Percentiles rank a stretch among this genome's conserved stretches.
Evolutionary conservation across 2,888 invertebrate species (phyloP).

Genomic region (Caenorhabditis drosophilae): DNA sequence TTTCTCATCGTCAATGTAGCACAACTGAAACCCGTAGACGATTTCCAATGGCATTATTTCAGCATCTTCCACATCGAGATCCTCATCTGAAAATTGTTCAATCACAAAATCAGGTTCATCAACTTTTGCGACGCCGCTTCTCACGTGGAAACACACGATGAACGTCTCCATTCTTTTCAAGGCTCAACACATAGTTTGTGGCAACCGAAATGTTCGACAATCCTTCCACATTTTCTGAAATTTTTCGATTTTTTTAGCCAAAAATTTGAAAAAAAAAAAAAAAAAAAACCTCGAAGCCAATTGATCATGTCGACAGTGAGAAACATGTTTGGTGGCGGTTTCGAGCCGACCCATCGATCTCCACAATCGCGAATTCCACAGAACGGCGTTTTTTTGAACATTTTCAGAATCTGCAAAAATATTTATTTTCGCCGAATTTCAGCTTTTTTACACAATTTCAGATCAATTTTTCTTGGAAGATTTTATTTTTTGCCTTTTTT

Average conservation of each 20-base stretch:
- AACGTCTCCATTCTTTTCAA: too few species aligned
- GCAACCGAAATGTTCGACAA: neutral
- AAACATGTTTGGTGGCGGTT: constrained; percentile 16
- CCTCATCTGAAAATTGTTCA: neutral
- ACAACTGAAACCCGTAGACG: constrained; percentile 86
- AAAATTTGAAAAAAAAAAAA: neutral
- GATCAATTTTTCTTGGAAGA: neutral
- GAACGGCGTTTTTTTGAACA: constrained; percentile 10
- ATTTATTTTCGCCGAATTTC: neutral
- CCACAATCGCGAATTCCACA: constrained; percentile 8
- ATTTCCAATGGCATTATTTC: constrained; percentile 1
- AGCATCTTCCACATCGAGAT: neutral
- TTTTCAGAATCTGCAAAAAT: neutral
- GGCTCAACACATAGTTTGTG: too few species aligned
- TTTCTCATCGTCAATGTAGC: constrained; percentile 79
- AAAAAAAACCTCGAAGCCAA: constrained; percentile 7
- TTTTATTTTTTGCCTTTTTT: neutral
- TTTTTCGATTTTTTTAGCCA: too few species aligned
- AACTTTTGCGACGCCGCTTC: too few species aligned
- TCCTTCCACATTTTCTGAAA: constrained; percentile 26
- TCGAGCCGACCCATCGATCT: constrained; percentile 1
- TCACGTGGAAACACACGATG: too few species aligned
- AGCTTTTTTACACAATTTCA: neutral
- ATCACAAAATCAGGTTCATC: too few species aligned
- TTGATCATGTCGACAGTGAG: constrained; percentile 23